These are phyloP conservation scores for Zootermopsis nevadensis DNA, from an alignment of 2,888 invertebrate genomes.

Conservation along the genomic window DNA sequence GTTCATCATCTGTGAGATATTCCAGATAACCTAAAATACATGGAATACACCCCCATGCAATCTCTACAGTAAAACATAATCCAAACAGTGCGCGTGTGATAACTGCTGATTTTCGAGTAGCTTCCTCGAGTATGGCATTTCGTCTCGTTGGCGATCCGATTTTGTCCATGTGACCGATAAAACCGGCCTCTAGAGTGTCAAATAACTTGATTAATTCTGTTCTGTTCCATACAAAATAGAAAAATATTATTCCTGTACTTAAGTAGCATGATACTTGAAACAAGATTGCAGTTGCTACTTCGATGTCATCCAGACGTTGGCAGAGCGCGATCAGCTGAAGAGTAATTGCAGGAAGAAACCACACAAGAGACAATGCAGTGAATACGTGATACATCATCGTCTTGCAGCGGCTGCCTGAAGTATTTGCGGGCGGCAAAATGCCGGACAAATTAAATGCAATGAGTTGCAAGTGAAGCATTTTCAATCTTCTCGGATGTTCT, in stretches of 20 bases:
- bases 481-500: background rate
- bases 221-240: conserved; percentile 25
- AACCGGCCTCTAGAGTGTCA: background rate
- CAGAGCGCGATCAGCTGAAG: background rate
- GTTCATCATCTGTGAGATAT: background rate
- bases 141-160: background rate
- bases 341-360: background rate
- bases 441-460: background rate
- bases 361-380: background rate
- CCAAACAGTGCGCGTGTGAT: background rate
- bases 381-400: background rate
- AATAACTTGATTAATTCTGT: background rate
- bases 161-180: background rate
- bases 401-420: background rate
- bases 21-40: conserved; percentile 2
- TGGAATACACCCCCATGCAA: background rate
- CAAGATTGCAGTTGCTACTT: background rate
- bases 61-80: background rate
- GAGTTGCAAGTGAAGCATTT: background rate
- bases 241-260: conserved; percentile 4
- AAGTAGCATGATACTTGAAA: conserved; percentile 20
- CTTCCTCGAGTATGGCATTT: background rate
- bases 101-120: background rate
- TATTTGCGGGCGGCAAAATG: background rate
- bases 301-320: background rate